Evolutionary conservation across 2,113 vertebrate genomes (phyloP), one percentile per base, ranked within the genome.

Genomic region (Hyperoodon ampullatus): DNA sequence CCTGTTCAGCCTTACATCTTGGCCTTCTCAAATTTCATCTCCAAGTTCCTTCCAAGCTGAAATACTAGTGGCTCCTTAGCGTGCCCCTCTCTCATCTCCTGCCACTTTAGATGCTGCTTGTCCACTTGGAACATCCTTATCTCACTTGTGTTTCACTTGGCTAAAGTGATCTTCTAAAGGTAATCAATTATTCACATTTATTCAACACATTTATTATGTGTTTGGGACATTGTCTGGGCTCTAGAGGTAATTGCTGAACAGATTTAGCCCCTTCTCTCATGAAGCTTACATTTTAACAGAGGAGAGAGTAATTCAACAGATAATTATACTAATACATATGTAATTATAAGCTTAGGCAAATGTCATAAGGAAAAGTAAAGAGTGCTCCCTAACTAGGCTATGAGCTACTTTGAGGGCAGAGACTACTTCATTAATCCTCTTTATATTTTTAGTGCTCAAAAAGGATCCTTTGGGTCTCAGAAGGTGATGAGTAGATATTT

Each of bases 281-380:
- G 33, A 88, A 87, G 13, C 33, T 68, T 92, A 80, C n/a, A 74
- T 91, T 88, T 84, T 91, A 89, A 77, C 58, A 42, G 8, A 42
- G 39, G 42, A 84, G 81, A 87, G 2, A 44, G 47, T 72, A 93
- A 91, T 86, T 90, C 96, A 95, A 60, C 12, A 81, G 75, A 90
- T 88, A 88, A 71, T 75, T 81, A 65, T 83, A 33, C 53, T 86
- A 82, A 81, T 78, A 93, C 86, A 44, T 80, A 82, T 74, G 50
- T 93, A 82, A 93, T 68, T 94, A 84, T 47, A 93, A 91, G 33
- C 65, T 85, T 44, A 63, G 19, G n/a, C 16, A 70, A 96, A 81
- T 18, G 53, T 58, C 90, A 88, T 89, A 95, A 93, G 63, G 55
- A 83, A 77, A 87, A 71, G n/a, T 33, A 88, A 90, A 84, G 26